phyloP scores from a whole-genome alignment of 2,797 vertebrate genomes.

The Silurus lanzhouensis region DNA sequence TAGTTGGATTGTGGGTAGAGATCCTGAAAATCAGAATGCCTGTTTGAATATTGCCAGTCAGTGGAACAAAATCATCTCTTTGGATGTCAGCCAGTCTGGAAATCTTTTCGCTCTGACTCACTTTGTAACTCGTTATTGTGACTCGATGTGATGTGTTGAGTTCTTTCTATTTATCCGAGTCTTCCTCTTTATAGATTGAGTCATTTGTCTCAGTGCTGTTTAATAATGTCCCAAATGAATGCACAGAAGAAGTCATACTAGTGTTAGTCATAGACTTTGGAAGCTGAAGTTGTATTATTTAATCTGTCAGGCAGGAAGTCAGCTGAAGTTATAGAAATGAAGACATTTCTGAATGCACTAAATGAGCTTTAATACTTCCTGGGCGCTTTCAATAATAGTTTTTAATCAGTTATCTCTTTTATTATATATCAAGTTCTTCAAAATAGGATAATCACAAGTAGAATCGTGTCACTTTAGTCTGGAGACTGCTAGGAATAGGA shows the following conservation, averaged over 20 bases:
- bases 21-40: constrained; percentile 10
- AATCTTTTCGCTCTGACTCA: constrained; percentile 36
- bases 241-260: background rate
- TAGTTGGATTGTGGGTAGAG: constrained; percentile 29
- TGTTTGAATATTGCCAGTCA: constrained; percentile 13
- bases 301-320: background rate
- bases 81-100: constrained; percentile 20
- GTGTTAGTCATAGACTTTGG: background rate
- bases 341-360: background rate
- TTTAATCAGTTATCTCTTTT: background rate
- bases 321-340: background rate
- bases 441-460: background rate
- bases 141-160: background rate
- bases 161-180: background rate
- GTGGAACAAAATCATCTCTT: constrained; percentile 17
- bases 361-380: background rate
- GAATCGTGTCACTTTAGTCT: background rate
- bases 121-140: constrained; percentile 9
- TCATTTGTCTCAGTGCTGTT: constrained; percentile 1
- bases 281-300: background rate
- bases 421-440: background rate
- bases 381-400: background rate
- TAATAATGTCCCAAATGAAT: constrained; percentile 2
- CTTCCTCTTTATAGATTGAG: constrained; percentile 4
- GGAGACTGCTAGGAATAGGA: background rate